Evolutionary conservation across 2,888 invertebrate genomes (phyloP).

Genomic region (Heliconius sara): DNA sequence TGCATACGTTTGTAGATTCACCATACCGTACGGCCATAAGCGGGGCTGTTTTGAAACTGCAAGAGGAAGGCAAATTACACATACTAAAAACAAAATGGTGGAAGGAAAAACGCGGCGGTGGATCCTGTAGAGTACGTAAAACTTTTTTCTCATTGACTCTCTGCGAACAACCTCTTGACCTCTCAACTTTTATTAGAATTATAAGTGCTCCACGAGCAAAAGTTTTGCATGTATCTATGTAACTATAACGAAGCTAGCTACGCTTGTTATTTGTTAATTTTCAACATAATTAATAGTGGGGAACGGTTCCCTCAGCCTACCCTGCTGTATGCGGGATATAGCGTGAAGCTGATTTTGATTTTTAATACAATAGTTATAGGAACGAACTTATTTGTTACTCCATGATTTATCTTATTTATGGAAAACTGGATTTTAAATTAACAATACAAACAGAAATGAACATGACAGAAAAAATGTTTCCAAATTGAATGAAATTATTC

Average conservation of each 20-base stretch:
- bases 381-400: not conserved
- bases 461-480: not conserved
- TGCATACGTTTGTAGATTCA: constrained; percentile 86
- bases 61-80: constrained; percentile 97
- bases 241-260: not conserved
- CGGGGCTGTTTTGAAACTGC: constrained; percentile 96
- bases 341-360: too few relatives aligned
- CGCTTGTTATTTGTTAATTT: not conserved
- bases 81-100: constrained; percentile 98
- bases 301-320: too few relatives aligned
- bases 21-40: constrained; percentile 97
- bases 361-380: not conserved
- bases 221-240: constrained; percentile 5
- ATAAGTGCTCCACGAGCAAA: not conserved
- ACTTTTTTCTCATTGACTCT: constrained; percentile 28
- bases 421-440: not conserved
- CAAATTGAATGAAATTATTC: not conserved
- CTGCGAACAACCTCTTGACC: constrained; percentile 7
- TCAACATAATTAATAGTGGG: not conserved
- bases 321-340: too few relatives aligned
- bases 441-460: too few relatives aligned
- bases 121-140: constrained; percentile 89
- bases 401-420: not conserved
- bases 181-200: constrained; percentile 10
- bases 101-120: constrained; percentile 96